Evolutionary conservation across 2,113 vertebrate genomes (phyloP).

Genomic region (Bos taurus): DNA sequence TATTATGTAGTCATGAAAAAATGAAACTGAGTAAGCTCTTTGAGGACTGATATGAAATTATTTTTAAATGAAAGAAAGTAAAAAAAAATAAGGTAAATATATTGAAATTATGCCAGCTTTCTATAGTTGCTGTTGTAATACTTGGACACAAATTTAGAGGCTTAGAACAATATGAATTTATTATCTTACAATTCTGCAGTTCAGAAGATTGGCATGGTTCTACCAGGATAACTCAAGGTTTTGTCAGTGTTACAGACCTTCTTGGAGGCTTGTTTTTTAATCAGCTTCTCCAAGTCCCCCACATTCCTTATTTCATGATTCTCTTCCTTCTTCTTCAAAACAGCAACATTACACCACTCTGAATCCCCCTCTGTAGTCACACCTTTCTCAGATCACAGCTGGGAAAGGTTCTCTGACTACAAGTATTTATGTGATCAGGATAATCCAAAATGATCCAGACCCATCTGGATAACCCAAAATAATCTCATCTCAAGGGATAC

Average conservation of each 20-base stretch:
- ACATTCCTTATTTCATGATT: not conserved
- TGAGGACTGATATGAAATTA: not conserved
- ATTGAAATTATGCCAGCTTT: not conserved
- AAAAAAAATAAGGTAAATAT: not conserved
- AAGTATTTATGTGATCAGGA: not conserved
- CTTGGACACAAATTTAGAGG: not conserved
- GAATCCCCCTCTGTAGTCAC: not conserved
- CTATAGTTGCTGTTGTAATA: not conserved
- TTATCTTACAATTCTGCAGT: not conserved
- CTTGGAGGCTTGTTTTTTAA: not conserved
- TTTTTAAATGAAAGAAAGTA: not conserved
- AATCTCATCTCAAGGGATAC: not conserved
- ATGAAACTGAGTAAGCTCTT: not conserved
- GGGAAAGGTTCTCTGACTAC: not conserved
- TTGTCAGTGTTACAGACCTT: not conserved
- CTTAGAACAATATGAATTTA: not conserved
- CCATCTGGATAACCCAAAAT: not conserved
- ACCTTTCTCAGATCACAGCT: not conserved
- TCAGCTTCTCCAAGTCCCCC: not conserved
- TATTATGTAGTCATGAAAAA: not conserved
- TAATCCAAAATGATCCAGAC: not conserved
- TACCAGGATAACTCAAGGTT: not conserved
- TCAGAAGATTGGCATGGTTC: not conserved
- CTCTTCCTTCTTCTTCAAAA: not conserved
- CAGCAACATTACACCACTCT: not conserved